A percentile compares a stretch with the other conserved stretches of the same genome.
Conservation (phyloP, 2,797 vertebrate genomes). For the Crypturellus tataupa region DNA sequence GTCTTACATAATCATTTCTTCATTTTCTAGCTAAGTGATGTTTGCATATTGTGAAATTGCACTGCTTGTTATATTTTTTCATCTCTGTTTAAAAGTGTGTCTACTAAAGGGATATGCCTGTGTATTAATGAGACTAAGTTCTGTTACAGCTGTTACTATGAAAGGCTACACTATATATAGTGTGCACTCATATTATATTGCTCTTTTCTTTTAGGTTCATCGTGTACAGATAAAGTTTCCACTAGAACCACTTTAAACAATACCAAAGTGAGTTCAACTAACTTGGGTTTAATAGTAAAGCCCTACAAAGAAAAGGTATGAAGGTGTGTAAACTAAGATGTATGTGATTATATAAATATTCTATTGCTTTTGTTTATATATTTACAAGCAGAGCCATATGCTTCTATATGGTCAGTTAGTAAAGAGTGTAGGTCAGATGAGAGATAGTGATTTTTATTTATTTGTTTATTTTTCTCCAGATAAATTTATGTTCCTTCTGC, state of each 20-base stretch:
- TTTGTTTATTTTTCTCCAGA: neutral
- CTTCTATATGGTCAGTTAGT: neutral
- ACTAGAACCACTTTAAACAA: slow-evolving; percentile 47
- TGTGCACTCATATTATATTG: neutral
- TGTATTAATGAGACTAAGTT: neutral
- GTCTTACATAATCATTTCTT: neutral
- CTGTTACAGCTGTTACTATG: neutral
- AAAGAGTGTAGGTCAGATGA: neutral
- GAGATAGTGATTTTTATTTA: neutral
- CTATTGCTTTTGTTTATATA: neutral
- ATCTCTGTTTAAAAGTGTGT: neutral
- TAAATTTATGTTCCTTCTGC: neutral
- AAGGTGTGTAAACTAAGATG: neutral
- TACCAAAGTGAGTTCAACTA: slow-evolving; percentile 66
- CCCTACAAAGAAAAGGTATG: slow-evolving; percentile 82
- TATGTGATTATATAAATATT: neutral
- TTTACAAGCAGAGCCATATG: neutral
- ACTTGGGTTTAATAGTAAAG: slow-evolving; percentile 66
- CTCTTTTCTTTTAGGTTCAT: slow-evolving; percentile 64
- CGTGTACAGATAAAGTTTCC: slow-evolving; percentile 47
- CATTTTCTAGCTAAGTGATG: neutral
- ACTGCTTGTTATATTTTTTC: neutral
- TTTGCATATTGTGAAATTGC: neutral
- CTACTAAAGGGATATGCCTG: neutral
- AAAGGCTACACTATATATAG: neutral